A percentile compares a stretch with the other conserved stretches of the same genome.
These are phyloP conservation scores for Arrhopalites spinosus DNA, from an alignment of 2,888 invertebrate species.

Conservation along the genomic window DNA sequence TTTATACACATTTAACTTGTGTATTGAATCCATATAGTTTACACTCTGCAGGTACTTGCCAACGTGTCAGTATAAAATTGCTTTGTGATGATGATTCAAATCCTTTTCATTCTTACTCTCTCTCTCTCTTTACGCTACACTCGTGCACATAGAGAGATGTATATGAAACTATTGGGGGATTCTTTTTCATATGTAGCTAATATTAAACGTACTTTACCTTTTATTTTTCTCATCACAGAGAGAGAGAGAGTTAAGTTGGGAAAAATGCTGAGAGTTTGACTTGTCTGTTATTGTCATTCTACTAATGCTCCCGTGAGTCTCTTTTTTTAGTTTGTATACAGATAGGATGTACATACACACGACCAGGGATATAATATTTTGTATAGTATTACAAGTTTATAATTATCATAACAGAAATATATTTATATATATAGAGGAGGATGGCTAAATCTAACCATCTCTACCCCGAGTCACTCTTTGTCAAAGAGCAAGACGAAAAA, in stretches of 20 bases:
- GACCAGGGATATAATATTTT: too few species aligned
- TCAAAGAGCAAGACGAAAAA: not conserved
- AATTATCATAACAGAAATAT: not conserved
- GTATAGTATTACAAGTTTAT: too few species aligned
- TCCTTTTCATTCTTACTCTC: constrained; percentile 18
- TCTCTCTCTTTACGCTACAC: not conserved
- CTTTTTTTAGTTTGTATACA: not conserved
- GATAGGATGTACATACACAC: too few species aligned
- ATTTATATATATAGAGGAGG: not conserved
- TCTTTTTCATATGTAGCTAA: too few species aligned
- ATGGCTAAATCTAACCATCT: too few species aligned
- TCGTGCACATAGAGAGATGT: not conserved
- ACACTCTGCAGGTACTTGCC: constrained; percentile 26
- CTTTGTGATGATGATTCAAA: constrained; percentile 28
- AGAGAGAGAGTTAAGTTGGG: too few species aligned
- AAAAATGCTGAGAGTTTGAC: too few species aligned
- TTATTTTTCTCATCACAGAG: too few species aligned
- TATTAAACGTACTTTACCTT: too few species aligned
- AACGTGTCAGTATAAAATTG: constrained; percentile 23
- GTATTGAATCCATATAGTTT: not conserved
- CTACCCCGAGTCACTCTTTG: not conserved
- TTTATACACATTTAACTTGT: not conserved
- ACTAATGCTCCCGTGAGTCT: not conserved
- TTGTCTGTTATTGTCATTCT: too few species aligned
- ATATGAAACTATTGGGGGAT: not conserved